Evolutionary conservation across 1,140 invertebrate species (phyloP), one percentile per base, ranked within the genome.

Genomic region (Plodia interpunctella): DNA sequence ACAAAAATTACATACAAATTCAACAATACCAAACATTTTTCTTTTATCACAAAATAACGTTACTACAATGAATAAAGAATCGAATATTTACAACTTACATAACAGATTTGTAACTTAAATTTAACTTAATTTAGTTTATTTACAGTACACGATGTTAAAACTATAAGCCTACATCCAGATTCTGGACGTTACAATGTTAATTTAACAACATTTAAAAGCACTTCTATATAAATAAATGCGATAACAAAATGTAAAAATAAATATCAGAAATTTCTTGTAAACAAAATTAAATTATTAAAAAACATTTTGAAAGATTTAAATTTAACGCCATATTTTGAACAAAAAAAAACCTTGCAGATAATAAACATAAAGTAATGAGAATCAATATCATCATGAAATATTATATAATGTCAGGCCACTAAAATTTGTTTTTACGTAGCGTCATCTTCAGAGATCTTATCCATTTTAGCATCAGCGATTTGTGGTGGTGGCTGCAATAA

Each of bases 391-490:
- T 25, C 21, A 25, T 3, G 21, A 3, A 25, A 25, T 25, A 25
- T 3, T 3, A 25, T 3, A 25, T 25, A 25, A 25, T 25, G 21
- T 25, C 21, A 25, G 21, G 6, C 21, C 6, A 25, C 21, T 25
- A 2, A 25, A 25, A 3, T 25, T 25, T 6, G 21, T 25, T 59
- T 20, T 53, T 67, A 65, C 32, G 59, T 21, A 44, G 20, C 62
- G 58, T 66, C 60, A 18, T 74, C 66, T 0, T 69, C 68, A 35
- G 67, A 63, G 19, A 65, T 52, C 3, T 60, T 63, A 57, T 87
- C 79, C 4, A 74, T 75, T 63, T 79, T 84, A 18, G 74, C 72
- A 57, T 83, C 74, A 15, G 71, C 72, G 0, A 73, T 65, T 15
- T 59, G 69, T 20, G 76, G 63, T 1, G 76, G 78, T 51, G 78